Base-by-base conservation (phyloP, 2,888 invertebrate genomes). In the Eristalinus sepulchralis region DNA sequence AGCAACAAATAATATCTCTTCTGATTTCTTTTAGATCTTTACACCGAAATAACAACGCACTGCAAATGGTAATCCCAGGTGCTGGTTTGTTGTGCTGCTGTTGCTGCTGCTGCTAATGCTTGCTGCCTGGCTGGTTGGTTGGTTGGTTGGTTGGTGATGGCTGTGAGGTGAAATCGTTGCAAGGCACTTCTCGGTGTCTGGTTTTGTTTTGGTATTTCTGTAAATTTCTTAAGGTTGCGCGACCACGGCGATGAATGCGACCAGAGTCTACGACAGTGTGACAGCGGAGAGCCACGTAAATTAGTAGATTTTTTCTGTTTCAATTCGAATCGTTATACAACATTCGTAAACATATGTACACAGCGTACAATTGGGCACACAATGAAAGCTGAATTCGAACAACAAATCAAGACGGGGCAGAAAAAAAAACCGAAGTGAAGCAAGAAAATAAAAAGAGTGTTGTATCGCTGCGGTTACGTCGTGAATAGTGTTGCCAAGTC, bases 101-200 rank as follows among this genome's bases (percentile, higher is more conserved):
- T 17, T 47, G 17, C 17, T 47, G 47, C 47, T 47, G 47, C 47
- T 47, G 17, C n/a, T 47, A 17, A 17, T 47, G 47, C 5, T 47
- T 27, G 27, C 27, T 27, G 27, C 27, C 27, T 27, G 27, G 27
- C 27, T 27, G 27, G 27, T 27, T 27, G 2, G 27, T 64, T 27
- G 27, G 27, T 27, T 27, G 2, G 27, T 64, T 36, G 53, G 39
- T 27, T 57, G 68, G 55, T 33, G 34, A 76, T 59, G 68, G 70
- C 20, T 57, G 53, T 22, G 77, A 85, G 82, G 86, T 86, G 86
- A 86, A 86, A 86, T 86, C 83, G 78, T 86, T 86, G 83, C 83
- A 83, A 79, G 86, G 86, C 86, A 86, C 86, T 83, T 79, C 64
- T 82, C 39, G 80, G 73, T 73, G 60, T 76, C 83, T 78, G 83